Evolutionary conservation across 2,797 vertebrate genomes (phyloP).

Genomic region (Sebastes steindachneri): DNA sequence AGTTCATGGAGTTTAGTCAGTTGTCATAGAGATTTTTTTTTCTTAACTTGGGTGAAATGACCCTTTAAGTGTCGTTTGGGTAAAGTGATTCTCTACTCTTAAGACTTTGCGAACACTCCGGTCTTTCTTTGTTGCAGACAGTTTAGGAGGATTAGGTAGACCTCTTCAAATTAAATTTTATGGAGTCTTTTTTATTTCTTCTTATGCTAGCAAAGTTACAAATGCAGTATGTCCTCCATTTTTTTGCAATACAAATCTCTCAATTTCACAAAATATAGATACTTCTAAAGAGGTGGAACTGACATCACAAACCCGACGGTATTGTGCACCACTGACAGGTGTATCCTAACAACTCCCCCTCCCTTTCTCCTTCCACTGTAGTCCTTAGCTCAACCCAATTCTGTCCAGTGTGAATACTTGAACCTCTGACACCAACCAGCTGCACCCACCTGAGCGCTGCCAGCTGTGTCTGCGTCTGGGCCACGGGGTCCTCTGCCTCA

Average conservation of each 20-base stretch:
- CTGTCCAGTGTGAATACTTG: conserved; percentile 37
- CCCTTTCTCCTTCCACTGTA: no score
- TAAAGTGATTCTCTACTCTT: background rate
- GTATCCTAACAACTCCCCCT: background rate
- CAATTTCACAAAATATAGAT: background rate
- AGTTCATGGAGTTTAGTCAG: background rate
- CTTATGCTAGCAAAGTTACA: background rate
- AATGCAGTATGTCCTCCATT: background rate
- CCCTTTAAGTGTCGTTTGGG: background rate
- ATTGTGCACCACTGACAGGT: background rate
- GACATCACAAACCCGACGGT: background rate
- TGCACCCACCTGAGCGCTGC: conserved; percentile 53
- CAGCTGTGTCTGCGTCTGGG: conserved; percentile 40
- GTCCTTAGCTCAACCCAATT: conserved; percentile 30
- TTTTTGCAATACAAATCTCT: background rate
- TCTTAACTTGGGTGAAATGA: background rate
- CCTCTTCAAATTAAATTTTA: background rate
- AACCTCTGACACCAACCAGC: conserved; percentile 73
- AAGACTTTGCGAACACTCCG: no score
- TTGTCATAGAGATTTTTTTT: background rate
- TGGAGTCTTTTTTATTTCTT: background rate
- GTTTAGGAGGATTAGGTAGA: background rate
- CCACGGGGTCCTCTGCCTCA: conserved; percentile 34
- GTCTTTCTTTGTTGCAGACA: conserved; percentile 40
- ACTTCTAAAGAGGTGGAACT: background rate